A percentile compares a stretch with the other conserved stretches of the same genome.
These are phyloP conservation scores for Sycobia sp. DNA, from an alignment of 1,140 invertebrate genomes.

Conservation along the genomic window DNA sequence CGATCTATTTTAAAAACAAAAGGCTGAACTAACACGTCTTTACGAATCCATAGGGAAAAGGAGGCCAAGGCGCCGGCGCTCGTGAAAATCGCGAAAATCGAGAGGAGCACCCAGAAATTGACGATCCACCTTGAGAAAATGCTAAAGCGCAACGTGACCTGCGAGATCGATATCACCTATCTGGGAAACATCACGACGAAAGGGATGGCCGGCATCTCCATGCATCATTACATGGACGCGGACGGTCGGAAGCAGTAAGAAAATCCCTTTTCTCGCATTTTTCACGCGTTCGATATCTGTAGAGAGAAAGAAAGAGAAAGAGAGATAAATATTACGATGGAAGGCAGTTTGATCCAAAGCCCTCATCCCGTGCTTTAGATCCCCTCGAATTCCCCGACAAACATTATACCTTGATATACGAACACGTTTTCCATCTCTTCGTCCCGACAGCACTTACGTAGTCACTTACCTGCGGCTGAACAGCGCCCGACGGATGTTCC, in stretches of 20 bases:
- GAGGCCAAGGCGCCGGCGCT: constrained; percentile 10
- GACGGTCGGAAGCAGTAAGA: constrained; percentile 61
- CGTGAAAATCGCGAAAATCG: constrained; percentile 35
- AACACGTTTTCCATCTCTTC: no score
- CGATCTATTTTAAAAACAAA: no score
- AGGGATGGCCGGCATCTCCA: constrained; percentile 67
- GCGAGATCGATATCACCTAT: constrained; percentile 65
- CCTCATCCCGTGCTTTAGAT: no score
- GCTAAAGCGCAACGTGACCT: constrained; percentile 58
- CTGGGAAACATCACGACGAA: constrained; percentile 65
- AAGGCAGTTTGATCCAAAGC: no score
- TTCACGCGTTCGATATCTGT: background rate
- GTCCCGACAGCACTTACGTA: constrained; percentile 64
- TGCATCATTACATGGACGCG: constrained; percentile 63
- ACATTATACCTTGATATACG: no score
- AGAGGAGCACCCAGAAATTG: constrained; percentile 16
- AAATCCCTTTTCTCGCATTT: background rate
- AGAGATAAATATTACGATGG: no score
- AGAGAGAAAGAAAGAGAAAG: no score
- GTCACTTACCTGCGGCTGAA: constrained; percentile 82
- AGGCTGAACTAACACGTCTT: no score
- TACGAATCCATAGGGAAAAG: no score
- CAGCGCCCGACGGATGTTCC: constrained; percentile 83
- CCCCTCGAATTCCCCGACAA: no score
- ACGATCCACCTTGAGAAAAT: constrained; percentile 64